Evolutionary conservation across 2,888 invertebrate genomes (phyloP).

Genomic region (Trilocha varians): DNA sequence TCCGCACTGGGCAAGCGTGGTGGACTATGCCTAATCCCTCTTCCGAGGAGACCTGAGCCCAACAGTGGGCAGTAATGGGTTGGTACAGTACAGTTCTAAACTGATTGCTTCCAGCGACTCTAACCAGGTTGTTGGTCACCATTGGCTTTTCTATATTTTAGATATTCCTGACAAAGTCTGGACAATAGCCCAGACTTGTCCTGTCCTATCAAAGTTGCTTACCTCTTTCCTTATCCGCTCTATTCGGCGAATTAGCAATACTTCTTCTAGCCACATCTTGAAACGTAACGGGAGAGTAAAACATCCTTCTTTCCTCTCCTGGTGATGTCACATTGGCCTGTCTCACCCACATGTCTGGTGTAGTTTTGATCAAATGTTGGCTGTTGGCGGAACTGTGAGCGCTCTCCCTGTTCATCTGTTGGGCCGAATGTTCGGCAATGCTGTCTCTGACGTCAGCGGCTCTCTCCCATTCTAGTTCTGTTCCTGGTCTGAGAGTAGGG

Average conservation of each 20-base stretch:
- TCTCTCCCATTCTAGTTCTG: conserved; percentile 61
- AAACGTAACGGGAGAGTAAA: conserved; percentile 89
- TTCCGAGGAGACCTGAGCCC: too few relatives aligned
- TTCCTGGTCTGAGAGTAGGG: conserved; percentile 51
- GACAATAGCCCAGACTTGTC: too few relatives aligned
- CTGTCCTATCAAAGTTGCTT: conserved; percentile 5
- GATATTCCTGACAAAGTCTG: too few relatives aligned
- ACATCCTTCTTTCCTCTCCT: conserved; percentile 79
- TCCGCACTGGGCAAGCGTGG: too few relatives aligned
- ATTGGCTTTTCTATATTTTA: too few relatives aligned
- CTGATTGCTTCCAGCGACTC: too few relatives aligned
- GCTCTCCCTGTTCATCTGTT: conserved; percentile 41
- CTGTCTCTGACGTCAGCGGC: conserved; percentile 59
- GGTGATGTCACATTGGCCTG: conserved; percentile 54
- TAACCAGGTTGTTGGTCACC: too few relatives aligned
- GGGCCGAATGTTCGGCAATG: conserved; percentile 59
- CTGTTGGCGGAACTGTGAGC: conserved; percentile 10
- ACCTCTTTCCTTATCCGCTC: conserved; percentile 49
- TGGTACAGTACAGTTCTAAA: too few relatives aligned
- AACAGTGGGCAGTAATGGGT: too few relatives aligned
- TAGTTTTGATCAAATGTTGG: conserved; percentile 34
- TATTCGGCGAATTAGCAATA: conserved; percentile 82
- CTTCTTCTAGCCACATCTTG: conserved; percentile 87
- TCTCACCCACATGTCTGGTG: conserved; percentile 26
- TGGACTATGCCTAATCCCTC: too few relatives aligned